A percentile compares a stretch with the other conserved stretches of the same genome.
Evolutionary conservation across 2,797 vertebrate genomes (phyloP).

Genomic region (Antrozous pallidus): DNA sequence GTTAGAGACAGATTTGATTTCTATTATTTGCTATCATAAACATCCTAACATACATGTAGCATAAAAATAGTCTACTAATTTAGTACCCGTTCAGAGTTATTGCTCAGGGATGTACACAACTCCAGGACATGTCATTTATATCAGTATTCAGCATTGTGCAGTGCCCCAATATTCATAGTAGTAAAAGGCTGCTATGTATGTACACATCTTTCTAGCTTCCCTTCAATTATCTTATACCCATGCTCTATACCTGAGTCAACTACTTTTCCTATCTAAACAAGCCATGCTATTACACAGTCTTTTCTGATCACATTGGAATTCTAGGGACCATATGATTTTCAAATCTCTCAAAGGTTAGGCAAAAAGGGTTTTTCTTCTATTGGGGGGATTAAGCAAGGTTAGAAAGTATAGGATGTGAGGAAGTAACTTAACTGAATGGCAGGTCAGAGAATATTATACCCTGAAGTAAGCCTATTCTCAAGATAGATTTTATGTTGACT

Average conservation of each 20-base stretch:
- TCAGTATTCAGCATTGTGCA: neutral
- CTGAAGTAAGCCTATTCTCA: neutral
- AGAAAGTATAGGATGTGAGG: neutral
- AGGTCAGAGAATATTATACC: neutral
- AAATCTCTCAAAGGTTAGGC: neutral
- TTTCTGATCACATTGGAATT: neutral
- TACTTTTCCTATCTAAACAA: neutral
- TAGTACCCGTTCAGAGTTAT: neutral
- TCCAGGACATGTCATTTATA: neutral
- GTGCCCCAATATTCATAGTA: neutral
- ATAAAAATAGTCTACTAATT: neutral
- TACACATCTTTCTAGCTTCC: neutral
- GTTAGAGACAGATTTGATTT: neutral
- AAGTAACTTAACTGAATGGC: neutral
- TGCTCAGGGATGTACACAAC: neutral
- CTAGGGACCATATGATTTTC: no score
- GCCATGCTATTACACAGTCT: neutral
- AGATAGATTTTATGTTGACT: neutral
- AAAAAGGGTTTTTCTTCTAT: neutral
- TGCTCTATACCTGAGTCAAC: neutral
- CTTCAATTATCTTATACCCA: neutral
- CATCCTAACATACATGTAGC: neutral
- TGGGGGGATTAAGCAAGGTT: neutral
- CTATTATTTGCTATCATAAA: neutral
- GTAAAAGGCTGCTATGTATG: neutral